Evolutionary conservation across 2,888 invertebrate species (phyloP).

Genomic region (Drosophila phalerata): DNA sequence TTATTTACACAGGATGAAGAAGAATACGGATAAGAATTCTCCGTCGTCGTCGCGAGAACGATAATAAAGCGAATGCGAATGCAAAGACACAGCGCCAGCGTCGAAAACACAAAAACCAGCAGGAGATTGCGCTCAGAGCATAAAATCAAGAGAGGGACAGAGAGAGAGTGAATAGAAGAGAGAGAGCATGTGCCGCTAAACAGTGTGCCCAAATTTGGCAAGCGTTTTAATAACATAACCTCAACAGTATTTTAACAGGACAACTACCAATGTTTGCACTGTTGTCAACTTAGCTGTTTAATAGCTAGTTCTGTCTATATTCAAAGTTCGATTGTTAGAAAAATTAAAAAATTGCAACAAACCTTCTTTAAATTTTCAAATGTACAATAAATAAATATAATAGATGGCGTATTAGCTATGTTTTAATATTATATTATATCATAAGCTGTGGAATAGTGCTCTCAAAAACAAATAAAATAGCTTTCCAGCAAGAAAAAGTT

Average conservation of each 20-base stretch:
- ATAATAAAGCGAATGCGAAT: conserved; percentile 77
- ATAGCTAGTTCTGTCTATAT: too few relatives aligned
- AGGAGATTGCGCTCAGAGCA: conserved; percentile 69
- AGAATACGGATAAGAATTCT: conserved; percentile 81
- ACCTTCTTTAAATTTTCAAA: too few relatives aligned
- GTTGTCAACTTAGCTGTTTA: too few relatives aligned
- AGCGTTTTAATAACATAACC: conserved; percentile 3
- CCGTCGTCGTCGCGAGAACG: conserved; percentile 82
- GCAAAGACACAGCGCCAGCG: conserved; percentile 63
- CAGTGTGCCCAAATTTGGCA: conserved; percentile 42
- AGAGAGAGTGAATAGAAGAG: conserved; percentile 3
- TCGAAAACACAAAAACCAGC: conserved; percentile 67
- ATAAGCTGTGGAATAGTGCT: too few relatives aligned
- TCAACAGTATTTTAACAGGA: conserved; percentile 6
- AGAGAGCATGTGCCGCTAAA: conserved; percentile 63
- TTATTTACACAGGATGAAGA: conserved; percentile 84
- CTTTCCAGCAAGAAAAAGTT: too few relatives aligned
- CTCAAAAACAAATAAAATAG: too few relatives aligned
- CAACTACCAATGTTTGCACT: not conserved
- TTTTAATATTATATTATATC: too few relatives aligned
- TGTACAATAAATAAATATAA: too few relatives aligned
- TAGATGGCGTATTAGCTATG: too few relatives aligned
- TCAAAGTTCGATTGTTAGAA: too few relatives aligned
- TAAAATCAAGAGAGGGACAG: conserved; percentile 16
- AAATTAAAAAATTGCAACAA: too few relatives aligned